Conservation (phyloP, 2,797 vertebrate genomes). For the Pteropus rufus region DNA sequence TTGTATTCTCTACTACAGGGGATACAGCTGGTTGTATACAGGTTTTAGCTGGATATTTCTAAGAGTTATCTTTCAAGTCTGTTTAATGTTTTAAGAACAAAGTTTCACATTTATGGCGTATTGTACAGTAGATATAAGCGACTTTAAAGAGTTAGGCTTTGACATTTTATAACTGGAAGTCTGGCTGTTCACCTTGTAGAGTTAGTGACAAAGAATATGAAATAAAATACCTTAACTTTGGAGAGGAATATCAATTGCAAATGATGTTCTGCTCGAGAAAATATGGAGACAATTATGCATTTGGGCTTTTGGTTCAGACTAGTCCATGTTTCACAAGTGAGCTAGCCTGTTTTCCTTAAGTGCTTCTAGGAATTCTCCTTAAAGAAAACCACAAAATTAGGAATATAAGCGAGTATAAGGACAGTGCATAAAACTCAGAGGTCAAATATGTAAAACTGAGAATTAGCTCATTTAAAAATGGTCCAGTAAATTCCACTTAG, state of each 20-base stretch:
- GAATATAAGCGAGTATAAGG: neutral
- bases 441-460: slow-evolving; percentile 40
- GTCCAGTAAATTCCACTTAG: slow-evolving; percentile 35
- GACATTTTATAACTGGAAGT: neutral
- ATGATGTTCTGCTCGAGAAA: slow-evolving; percentile 35
- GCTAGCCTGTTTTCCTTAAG: neutral
- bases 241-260: slow-evolving; percentile 16
- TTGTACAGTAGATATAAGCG: neutral
- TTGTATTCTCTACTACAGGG: neutral
- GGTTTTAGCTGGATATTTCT: neutral
- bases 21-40: neutral
- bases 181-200: neutral
- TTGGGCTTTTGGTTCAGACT: slow-evolving; percentile 41
- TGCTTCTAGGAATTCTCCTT: neutral
- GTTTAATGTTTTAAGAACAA: neutral
- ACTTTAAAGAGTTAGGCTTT: neutral
- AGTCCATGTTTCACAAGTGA: neutral
- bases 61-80: slow-evolving; percentile 6
- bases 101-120: neutral
- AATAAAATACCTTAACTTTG: neutral
- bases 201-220: slow-evolving; percentile 1
- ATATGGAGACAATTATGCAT: neutral
- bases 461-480: slow-evolving; percentile 45
- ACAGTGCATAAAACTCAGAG: neutral
- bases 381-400: slow-evolving; percentile 18